phyloP scores from a whole-genome alignment of 2,113 vertebrate species.

The Jaculus jaculus region DNA sequence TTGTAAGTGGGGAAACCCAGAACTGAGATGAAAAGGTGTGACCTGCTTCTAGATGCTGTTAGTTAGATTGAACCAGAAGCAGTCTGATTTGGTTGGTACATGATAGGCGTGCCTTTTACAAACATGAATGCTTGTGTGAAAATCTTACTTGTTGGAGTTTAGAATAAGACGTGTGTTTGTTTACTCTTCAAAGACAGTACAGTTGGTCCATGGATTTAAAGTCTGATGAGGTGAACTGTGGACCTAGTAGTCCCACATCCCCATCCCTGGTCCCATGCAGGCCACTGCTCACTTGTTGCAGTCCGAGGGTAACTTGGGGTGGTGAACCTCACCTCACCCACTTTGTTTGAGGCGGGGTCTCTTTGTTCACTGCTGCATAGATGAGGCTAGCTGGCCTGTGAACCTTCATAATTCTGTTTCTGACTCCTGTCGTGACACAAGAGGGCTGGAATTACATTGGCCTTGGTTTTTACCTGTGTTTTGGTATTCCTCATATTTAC shows the following conservation, averaged over 20 bases:
- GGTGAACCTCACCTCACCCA: no score
- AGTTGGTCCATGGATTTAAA: not conserved
- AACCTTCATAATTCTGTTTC: no score
- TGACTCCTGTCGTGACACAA: no score
- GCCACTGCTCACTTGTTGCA: no score
- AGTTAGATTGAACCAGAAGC: not conserved
- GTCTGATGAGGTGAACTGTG: not conserved
- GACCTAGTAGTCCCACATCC: not conserved
- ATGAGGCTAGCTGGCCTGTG: no score
- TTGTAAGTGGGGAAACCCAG: constrained; percentile 54
- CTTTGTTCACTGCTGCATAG: no score
- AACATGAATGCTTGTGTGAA: not conserved
- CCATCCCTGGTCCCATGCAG: no score
- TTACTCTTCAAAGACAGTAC: constrained; percentile 26
- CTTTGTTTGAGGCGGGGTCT: no score
- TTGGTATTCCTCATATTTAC: no score
- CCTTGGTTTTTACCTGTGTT: no score
- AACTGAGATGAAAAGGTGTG: constrained; percentile 29
- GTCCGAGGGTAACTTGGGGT: no score
- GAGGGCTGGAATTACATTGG: no score
- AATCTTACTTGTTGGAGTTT: not conserved
- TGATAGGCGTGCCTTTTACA: not conserved
- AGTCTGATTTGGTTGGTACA: not conserved
- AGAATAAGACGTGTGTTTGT: not conserved
- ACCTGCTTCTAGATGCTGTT: not conserved